Percentiles rank a stretch among this genome's conserved stretches.
These are phyloP conservation scores for Glaucopsyche alexis DNA, from an alignment of 2,888 invertebrate genomes.

Conservation along the genomic window DNA sequence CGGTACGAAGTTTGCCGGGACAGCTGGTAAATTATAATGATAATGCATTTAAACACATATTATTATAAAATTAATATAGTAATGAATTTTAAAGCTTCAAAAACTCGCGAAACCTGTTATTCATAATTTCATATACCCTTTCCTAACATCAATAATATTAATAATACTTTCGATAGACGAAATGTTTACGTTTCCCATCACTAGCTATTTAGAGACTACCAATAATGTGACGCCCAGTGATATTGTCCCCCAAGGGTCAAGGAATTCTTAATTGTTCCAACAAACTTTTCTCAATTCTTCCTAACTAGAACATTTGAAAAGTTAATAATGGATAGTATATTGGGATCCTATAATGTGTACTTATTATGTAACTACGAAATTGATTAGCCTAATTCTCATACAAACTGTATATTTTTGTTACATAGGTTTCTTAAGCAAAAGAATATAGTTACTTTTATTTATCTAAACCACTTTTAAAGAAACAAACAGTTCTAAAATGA, in stretches of 20 bases:
- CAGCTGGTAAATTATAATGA: no score
- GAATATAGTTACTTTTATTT: no score
- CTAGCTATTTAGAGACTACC: slow-evolving; percentile 50
- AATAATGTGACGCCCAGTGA: slow-evolving; percentile 60
- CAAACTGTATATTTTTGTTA: not conserved
- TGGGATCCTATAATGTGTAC: not conserved
- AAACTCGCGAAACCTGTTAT: no score
- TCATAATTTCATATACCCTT: no score
- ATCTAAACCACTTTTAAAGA: no score
- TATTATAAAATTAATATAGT: no score
- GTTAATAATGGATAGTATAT: not conserved
- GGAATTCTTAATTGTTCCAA: slow-evolving; percentile 58
- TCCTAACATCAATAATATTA: no score
- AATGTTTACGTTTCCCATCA: slow-evolving; percentile 23
- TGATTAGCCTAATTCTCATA: not conserved
- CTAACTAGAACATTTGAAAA: not conserved
- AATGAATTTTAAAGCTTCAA: no score
- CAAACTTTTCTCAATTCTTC: slow-evolving; percentile 38
- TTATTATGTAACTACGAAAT: not conserved
- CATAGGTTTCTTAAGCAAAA: no score
- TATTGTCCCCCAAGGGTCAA: slow-evolving; percentile 64
- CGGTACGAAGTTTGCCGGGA: no score
- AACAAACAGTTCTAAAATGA: no score
- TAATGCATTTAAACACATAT: no score
- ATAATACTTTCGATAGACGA: not conserved